phyloP scores from a whole-genome alignment of 2,888 invertebrate species.

The Scaptomyza caliginosa region DNA sequence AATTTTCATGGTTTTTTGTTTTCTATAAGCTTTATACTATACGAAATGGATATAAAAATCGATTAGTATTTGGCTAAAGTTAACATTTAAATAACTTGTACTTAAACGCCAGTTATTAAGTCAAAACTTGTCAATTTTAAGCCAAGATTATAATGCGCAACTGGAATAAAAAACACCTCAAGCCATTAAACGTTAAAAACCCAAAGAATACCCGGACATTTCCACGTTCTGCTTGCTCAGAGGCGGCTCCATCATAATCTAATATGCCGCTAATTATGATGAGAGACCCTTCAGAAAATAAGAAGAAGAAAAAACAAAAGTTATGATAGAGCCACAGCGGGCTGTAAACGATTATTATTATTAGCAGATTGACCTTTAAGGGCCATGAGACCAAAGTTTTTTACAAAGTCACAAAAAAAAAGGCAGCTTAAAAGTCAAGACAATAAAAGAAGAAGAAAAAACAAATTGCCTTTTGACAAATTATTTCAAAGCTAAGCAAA shows the following conservation, averaged over 20 bases:
- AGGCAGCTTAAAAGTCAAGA: conserved; percentile 46
- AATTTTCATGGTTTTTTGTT: too few relatives aligned
- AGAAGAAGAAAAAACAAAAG: conserved; percentile 18
- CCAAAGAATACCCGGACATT: conserved; percentile 9
- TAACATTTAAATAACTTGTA: background rate
- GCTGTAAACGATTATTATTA: background rate
- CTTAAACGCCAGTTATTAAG: conserved; percentile 22
- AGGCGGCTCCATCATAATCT: conserved; percentile 35
- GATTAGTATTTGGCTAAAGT: background rate
- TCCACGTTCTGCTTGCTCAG: conserved; percentile 14
- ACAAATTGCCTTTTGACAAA: conserved; percentile 58
- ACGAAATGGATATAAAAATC: background rate
- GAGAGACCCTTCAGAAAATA: conserved; percentile 72
- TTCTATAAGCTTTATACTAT: background rate
- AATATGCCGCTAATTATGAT: conserved; percentile 71
- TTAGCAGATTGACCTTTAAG: conserved; percentile 38
- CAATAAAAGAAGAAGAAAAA: conserved; percentile 29
- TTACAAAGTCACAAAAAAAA: conserved; percentile 17
- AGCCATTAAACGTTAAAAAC: background rate
- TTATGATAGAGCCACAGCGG: conserved; percentile 25
- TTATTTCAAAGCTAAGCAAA: conserved; percentile 37
- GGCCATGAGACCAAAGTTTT: conserved; percentile 47
- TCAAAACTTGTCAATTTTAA: conserved; percentile 16
- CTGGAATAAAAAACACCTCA: conserved; percentile 7
- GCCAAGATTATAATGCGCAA: conserved; percentile 4